Percentiles rank a stretch among this genome's conserved stretches.
Evolutionary conservation across 2,113 vertebrate species (phyloP).

Genomic region (Ctenomys sociabilis): DNA sequence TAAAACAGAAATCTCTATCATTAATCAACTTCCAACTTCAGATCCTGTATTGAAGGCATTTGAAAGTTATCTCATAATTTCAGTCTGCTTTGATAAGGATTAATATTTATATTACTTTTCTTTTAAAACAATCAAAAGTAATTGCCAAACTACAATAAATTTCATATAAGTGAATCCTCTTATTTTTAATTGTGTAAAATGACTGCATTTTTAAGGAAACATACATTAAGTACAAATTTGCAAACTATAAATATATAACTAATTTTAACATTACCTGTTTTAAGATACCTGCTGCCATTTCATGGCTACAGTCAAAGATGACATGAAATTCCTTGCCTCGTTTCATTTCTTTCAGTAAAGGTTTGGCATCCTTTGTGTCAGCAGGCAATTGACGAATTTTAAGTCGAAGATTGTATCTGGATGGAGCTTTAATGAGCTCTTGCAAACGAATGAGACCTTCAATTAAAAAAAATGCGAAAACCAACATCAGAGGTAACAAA

Average conservation of each 20-base stretch:
- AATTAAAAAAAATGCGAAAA: slow-evolving; percentile 72
- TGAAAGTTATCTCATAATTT: slow-evolving; percentile 45
- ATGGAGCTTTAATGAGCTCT: slow-evolving; percentile 99
- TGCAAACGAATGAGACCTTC: slow-evolving; percentile 98
- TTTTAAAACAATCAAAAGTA: slow-evolving; percentile 60
- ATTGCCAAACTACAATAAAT: slow-evolving; percentile 46
- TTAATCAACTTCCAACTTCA: slow-evolving; percentile 10
- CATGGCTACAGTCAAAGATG: slow-evolving; percentile 98
- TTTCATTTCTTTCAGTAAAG: slow-evolving; percentile 99
- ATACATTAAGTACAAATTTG: neutral
- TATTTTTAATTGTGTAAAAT: neutral
- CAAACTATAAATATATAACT: slow-evolving; percentile 46
- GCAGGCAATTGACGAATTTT: slow-evolving; percentile 98
- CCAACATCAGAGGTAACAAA: slow-evolving; percentile 67
- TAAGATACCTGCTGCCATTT: slow-evolving; percentile 98
- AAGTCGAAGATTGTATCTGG: slow-evolving; percentile 96
- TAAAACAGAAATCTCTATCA: slow-evolving; percentile 26
- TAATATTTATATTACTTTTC: slow-evolving; percentile 19
- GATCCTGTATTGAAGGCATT: neutral
- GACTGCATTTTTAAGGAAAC: neutral
- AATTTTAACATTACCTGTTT: slow-evolving; percentile 92
- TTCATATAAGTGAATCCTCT: neutral
- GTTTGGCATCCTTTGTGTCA: slow-evolving; percentile 98
- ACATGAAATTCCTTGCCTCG: slow-evolving; percentile 98
- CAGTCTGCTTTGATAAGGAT: neutral